phyloP scores from a whole-genome alignment of 2,113 vertebrate species.

The Boulengeromyrus knoepffleri region DNA sequence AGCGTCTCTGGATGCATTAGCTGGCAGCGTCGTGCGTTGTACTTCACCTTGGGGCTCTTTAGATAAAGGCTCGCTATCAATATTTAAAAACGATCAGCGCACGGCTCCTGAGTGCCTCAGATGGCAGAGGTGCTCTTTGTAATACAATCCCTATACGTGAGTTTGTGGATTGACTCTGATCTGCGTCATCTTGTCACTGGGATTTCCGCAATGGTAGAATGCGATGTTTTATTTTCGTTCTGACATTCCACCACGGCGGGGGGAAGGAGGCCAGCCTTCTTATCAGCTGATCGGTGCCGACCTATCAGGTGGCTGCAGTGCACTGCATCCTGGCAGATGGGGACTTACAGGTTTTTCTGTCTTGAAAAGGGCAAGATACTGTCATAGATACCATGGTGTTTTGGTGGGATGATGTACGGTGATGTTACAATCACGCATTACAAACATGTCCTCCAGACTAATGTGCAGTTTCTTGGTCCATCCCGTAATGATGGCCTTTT shows the following conservation, averaged over 20 bases:
- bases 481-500: not conserved
- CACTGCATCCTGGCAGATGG: not conserved
- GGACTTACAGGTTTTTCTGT: not conserved
- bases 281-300: not conserved
- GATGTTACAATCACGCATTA: not conserved
- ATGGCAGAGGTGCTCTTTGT: not conserved
- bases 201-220: not conserved
- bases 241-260: not conserved
- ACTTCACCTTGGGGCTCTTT: not conserved
- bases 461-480: not conserved
- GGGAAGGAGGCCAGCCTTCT: not conserved
- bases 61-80: conserved; percentile 7
- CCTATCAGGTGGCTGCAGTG: not conserved
- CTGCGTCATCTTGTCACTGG: not conserved
- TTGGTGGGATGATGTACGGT: not conserved
- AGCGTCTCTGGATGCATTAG: not conserved
- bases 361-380: not conserved
- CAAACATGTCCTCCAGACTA: not conserved
- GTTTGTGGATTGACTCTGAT: not conserved
- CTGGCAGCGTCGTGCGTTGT: not conserved
- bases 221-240: not conserved
- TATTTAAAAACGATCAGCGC: not conserved
- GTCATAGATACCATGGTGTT: not conserved
- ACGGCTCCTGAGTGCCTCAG: not conserved
- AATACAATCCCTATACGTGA: not conserved